Evolutionary conservation across 2,888 invertebrate species (phyloP), one percentile per base, ranked within the genome.

Genomic region (Phalera bucephala): DNA sequence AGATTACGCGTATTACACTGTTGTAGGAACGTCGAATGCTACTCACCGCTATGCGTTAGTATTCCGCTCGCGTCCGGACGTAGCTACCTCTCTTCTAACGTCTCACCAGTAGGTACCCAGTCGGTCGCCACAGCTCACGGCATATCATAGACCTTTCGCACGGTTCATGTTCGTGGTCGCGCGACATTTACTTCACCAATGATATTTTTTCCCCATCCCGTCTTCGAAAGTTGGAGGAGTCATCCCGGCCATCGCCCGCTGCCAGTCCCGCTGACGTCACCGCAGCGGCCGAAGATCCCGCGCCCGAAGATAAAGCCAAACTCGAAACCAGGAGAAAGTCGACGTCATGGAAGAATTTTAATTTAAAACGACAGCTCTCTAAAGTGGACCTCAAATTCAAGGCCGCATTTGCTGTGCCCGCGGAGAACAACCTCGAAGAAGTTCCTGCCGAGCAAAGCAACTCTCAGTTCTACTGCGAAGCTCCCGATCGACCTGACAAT

Each of bases 281-380:
- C 36, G 42, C 46, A 47, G 43, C 67, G 36, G 48, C 55, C 43
- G 38, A 52, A 40, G 34, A 62, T 11, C 40, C 63, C 44, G 47
- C 57, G 36, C 63, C 69, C 42, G 83, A 51, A 38, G 84, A 67
- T 59, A 68, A 65, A 39, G 53, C 66, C 45, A 81, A 76, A 55
- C 82, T 83, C 44, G 91, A 91, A 64, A 61, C 78, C 22, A 80
- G 93, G 45, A 91, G 94, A 56, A 93, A 93, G 62, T 93, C 94
- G 19, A 91, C 93, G 51, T 80, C 91, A 39, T 95, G 95, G 94
- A 95, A 94, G 80, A 92, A 92, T 43, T 95, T 95, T 87, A 95
- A 93, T 77, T 89, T 96, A 42, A 96, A 96, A 80, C 93, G 95
- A 59, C 95, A 95, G 81, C 91, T 96, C 59, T 95, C 95, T 46